Percentiles rank a stretch among this genome's conserved stretches.
Conservation (phyloP, 2,113 vertebrate species). For the Cygnus atratus region DNA sequence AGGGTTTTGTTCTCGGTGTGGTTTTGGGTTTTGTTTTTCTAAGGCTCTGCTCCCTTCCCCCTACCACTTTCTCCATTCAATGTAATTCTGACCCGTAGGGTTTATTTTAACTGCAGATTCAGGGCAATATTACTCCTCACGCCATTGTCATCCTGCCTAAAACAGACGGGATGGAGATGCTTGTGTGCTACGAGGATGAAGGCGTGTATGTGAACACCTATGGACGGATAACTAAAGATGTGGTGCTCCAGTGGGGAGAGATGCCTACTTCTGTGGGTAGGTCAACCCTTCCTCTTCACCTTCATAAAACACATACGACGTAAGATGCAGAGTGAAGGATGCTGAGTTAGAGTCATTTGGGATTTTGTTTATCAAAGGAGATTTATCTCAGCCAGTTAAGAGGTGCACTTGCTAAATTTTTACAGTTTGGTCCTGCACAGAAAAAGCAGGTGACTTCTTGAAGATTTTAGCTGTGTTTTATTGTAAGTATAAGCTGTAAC, state of each 20-base stretch:
- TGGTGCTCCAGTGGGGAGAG: constrained; percentile 99
- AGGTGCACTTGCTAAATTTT: neutral
- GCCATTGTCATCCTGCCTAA: constrained; percentile 99
- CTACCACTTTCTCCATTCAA: neutral
- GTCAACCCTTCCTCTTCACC: constrained; percentile 75
- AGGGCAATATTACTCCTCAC: constrained; percentile 97
- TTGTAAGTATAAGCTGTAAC: neutral
- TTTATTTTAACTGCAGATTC: constrained; percentile 85
- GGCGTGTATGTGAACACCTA: constrained; percentile 99
- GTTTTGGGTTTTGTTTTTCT: constrained; percentile 60
- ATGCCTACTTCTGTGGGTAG: constrained; percentile 99
- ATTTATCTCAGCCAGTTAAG: neutral
- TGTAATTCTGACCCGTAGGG: constrained; percentile 16
- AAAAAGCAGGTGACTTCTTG: neutral
- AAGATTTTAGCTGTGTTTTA: neutral
- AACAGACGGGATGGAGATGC: constrained; percentile 99
- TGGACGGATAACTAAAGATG: constrained; percentile 98
- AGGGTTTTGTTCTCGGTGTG: neutral
- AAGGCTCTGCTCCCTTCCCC: constrained; percentile 10
- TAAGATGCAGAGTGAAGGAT: constrained; percentile 35
- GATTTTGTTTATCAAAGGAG: neutral
- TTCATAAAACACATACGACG: constrained; percentile 33
- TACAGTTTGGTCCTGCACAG: neutral
- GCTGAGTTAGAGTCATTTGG: constrained; percentile 3
- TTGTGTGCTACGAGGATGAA: constrained; percentile 99